phyloP scores from a whole-genome alignment of 2,888 invertebrate genomes.

The Endotricha flammealis region DNA sequence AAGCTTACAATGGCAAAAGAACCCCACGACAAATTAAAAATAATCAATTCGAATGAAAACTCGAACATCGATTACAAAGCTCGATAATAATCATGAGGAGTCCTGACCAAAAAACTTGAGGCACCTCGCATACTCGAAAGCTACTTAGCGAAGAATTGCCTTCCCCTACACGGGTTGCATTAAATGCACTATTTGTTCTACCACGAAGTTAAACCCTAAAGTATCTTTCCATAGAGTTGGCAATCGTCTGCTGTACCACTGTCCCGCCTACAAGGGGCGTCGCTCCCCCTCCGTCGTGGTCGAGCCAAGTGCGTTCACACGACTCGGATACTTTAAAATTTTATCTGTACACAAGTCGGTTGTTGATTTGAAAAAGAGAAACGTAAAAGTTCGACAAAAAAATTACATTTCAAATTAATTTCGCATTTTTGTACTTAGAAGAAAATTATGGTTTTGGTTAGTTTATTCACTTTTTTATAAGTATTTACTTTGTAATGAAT shows the following conservation, averaged over 20 bases:
- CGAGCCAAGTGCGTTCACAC: constrained; percentile 63
- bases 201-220: constrained; percentile 25
- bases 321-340: constrained; percentile 69
- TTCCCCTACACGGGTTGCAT: constrained; percentile 55
- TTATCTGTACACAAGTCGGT: constrained; percentile 67
- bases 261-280: constrained; percentile 75
- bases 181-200: constrained; percentile 42
- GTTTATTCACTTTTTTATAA: too few relatives aligned
- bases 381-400: constrained; percentile 28
- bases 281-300: constrained; percentile 58
- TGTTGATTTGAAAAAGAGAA: constrained; percentile 65
- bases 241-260: constrained; percentile 24
- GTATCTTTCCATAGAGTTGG: constrained; percentile 21
- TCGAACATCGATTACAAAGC: constrained; percentile 17
- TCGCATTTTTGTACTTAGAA: too few relatives aligned
- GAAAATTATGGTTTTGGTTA: too few relatives aligned
- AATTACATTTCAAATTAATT: too few relatives aligned
- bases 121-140: constrained; percentile 52
- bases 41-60: constrained; percentile 14
- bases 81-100: constrained; percentile 22
- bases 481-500: too few relatives aligned
- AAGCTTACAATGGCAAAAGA: too few relatives aligned
- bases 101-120: constrained; percentile 49
- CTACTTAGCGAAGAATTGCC: constrained; percentile 64
- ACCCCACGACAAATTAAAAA: constrained; percentile 3